Conservation (phyloP, 1,140 invertebrate genomes). For the Leptestheria dahalacensis region DNA sequence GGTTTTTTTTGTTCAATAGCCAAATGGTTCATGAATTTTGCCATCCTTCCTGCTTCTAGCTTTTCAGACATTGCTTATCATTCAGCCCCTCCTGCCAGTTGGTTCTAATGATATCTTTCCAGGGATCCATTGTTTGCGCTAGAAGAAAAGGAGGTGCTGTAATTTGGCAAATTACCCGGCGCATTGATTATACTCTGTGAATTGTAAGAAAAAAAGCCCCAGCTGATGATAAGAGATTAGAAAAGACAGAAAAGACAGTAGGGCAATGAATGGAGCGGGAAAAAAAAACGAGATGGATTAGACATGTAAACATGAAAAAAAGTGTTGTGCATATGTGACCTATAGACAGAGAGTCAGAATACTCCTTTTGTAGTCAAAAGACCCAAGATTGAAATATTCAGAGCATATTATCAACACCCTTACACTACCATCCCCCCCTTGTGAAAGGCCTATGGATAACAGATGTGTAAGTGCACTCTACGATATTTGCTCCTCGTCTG, state of each 20-base stretch:
- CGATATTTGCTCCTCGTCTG: background rate
- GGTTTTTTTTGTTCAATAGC: background rate
- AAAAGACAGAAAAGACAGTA: too few species aligned
- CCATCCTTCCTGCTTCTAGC: background rate
- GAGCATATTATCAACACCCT: too few species aligned
- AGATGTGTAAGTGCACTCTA: background rate
- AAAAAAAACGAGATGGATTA: too few species aligned
- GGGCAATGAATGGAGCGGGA: too few species aligned
- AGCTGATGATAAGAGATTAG: background rate
- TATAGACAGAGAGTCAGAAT: too few species aligned
- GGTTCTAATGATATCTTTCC: background rate
- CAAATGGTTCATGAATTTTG: background rate
- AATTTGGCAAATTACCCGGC: background rate
- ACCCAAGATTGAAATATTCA: too few species aligned
- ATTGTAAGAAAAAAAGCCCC: too few species aligned
- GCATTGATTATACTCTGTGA: background rate
- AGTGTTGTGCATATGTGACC: too few species aligned
- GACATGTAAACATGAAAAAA: too few species aligned
- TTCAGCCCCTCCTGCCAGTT: background rate
- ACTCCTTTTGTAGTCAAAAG: too few species aligned
- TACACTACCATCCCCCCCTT: too few species aligned
- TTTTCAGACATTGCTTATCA: background rate
- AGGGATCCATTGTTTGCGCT: background rate
- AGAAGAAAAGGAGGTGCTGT: background rate
- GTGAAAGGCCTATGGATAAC: background rate